phyloP scores from a whole-genome alignment of 37 sponge, comb jelly and placozoan species.

The Halisarca cf. caerulea region DNA sequence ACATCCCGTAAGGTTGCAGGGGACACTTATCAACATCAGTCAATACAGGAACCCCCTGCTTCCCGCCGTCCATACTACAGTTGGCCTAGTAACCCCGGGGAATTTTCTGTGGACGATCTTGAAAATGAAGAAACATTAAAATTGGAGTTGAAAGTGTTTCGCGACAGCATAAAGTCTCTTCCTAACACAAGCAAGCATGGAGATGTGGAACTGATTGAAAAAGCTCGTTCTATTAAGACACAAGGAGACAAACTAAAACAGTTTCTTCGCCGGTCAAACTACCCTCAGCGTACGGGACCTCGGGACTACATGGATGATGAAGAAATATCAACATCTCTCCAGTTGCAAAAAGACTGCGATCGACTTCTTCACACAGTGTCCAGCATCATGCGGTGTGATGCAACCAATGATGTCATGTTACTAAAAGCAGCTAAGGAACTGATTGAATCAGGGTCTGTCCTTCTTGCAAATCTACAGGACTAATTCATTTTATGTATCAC shows the following conservation, averaged over 20 bases:
- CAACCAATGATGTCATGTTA: not conserved
- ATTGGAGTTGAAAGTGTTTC: not conserved
- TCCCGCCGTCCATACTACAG: too few relatives aligned
- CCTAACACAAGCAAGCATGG: not conserved
- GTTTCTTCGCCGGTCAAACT: not conserved
- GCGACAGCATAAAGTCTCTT: not conserved
- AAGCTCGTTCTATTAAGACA: not conserved
- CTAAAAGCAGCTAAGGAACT: not conserved
- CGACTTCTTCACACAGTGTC: not conserved
- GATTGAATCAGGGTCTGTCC: not conserved
- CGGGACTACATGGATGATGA: slow-evolving; percentile 15
- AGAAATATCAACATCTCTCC: not conserved
- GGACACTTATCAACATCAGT: too few relatives aligned
- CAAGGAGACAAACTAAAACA: not conserved
- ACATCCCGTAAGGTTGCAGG: too few relatives aligned
- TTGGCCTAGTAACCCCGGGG: too few relatives aligned
- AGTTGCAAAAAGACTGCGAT: slow-evolving; percentile 9
- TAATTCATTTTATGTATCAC: not conserved
- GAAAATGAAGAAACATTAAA: not conserved
- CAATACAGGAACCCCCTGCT: too few relatives aligned
- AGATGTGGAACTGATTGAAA: not conserved
- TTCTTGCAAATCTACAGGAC: not conserved
- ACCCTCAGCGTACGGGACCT: not conserved
- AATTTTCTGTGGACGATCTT: not conserved
- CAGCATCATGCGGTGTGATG: not conserved